A percentile compares a stretch with the other conserved stretches of the same genome.
Evolutionary conservation across 1,140 invertebrate species (phyloP).

Genomic region (Lucilia cuprina): DNA sequence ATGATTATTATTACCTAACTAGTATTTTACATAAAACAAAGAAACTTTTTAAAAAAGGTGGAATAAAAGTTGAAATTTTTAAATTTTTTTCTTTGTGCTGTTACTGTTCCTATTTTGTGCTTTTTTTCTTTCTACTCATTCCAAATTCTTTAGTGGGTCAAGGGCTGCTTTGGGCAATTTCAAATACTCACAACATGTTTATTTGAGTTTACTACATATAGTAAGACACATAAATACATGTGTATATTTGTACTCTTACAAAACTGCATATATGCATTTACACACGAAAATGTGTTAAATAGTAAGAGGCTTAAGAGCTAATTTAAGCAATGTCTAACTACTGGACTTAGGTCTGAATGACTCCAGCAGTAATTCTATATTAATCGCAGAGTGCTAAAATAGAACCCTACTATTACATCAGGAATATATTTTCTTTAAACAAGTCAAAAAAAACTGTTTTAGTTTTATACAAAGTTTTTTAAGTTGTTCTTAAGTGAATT

Average conservation of each 20-base stretch:
- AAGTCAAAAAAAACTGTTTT: no score
- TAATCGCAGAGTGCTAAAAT: no score
- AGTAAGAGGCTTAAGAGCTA: neutral
- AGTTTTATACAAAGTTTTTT: no score
- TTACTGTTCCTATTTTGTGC: neutral
- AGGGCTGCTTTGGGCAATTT: neutral
- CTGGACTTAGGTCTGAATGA: no score
- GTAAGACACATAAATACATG: neutral
- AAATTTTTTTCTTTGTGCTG: no score
- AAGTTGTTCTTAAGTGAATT: no score
- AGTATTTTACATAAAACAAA: no score
- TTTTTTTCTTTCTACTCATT: neutral
- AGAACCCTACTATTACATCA: no score
- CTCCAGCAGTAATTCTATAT: no score
- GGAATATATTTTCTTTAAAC: no score
- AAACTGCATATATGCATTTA: neutral
- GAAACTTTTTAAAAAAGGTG: neutral
- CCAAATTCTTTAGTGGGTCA: neutral
- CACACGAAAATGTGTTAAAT: neutral
- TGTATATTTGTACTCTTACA: neutral
- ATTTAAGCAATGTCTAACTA: no score
- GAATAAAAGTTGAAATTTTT: neutral
- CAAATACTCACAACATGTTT: neutral
- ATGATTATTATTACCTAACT: neutral
- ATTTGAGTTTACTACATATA: neutral